phyloP scores from a whole-genome alignment of 2,888 invertebrate genomes.

The Luperina testacea region DNA sequence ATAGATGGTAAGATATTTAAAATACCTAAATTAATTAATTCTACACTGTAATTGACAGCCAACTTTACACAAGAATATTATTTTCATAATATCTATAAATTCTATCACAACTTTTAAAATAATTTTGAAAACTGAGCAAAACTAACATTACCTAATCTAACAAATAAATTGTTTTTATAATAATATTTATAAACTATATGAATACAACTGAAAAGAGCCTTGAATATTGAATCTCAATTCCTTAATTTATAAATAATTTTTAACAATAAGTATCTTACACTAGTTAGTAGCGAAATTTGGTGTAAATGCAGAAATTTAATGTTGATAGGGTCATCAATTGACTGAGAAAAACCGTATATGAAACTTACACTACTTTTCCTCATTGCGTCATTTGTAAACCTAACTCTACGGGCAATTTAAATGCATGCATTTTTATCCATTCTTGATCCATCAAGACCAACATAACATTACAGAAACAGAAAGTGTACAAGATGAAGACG shows the following conservation, averaged over 20 bases:
- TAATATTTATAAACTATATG: slow-evolving; percentile 62
- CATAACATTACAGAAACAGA: not conserved
- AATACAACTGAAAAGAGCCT: slow-evolving; percentile 60
- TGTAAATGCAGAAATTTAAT: slow-evolving; percentile 58
- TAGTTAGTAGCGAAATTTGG: slow-evolving; percentile 69
- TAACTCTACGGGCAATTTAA: too few relatives aligned
- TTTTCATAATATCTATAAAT: slow-evolving; percentile 53
- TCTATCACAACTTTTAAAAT: slow-evolving; percentile 63
- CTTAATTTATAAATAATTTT: slow-evolving; percentile 60
- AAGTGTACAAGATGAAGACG: not conserved
- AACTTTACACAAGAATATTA: slow-evolving; percentile 33
- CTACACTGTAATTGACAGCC: slow-evolving; percentile 31
- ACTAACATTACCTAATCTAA: slow-evolving; percentile 59
- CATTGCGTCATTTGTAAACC: not conserved
- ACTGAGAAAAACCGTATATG: not conserved
- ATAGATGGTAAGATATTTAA: not conserved
- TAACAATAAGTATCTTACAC: slow-evolving; percentile 64
- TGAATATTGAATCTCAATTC: slow-evolving; percentile 64
- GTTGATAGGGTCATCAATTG: slow-evolving; percentile 39
- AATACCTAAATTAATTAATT: not conserved
- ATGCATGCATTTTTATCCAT: not conserved
- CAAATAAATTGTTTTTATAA: slow-evolving; percentile 42
- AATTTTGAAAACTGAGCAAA: slow-evolving; percentile 65
- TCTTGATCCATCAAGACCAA: not conserved
- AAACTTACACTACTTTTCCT: not conserved